Conservation (phyloP, 2,113 vertebrate genomes). For the Pterocles burchelli region DNA sequence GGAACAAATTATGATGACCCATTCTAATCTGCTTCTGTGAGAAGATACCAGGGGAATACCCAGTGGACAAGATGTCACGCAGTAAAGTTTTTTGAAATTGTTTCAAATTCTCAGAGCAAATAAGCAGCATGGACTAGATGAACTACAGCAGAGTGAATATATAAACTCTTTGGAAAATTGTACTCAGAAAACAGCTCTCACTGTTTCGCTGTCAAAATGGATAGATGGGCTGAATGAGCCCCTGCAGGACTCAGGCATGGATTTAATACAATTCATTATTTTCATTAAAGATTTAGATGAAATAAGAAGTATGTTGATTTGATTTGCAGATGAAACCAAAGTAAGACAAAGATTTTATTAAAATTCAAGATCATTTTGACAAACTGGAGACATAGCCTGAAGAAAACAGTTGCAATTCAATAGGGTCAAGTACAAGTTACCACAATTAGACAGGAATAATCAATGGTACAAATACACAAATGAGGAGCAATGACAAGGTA, state of each 20-base stretch:
- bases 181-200: not conserved
- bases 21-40: not conserved
- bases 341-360: not conserved
- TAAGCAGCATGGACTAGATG: not conserved
- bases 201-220: not conserved
- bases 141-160: not conserved
- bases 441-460: constrained; percentile 3
- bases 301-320: not conserved
- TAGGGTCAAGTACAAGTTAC: constrained; percentile 25
- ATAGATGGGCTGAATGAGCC: not conserved
- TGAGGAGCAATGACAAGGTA: not conserved
- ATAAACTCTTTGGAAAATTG: not conserved
- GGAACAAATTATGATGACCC: not conserved
- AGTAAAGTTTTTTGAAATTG: not conserved
- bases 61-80: not conserved
- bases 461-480: not conserved
- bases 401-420: not conserved
- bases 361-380: constrained; percentile 17
- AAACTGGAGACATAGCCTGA: not conserved
- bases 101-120: not conserved
- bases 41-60: not conserved
- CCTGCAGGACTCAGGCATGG: not conserved
- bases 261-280: not conserved
- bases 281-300: constrained; percentile 16
- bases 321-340: constrained; percentile 1